A percentile compares a stretch with the other conserved stretches of the same genome.
These are phyloP conservation scores for Thomomys bottae DNA, from an alignment of 2,113 vertebrate genomes.

Conservation along the genomic window DNA sequence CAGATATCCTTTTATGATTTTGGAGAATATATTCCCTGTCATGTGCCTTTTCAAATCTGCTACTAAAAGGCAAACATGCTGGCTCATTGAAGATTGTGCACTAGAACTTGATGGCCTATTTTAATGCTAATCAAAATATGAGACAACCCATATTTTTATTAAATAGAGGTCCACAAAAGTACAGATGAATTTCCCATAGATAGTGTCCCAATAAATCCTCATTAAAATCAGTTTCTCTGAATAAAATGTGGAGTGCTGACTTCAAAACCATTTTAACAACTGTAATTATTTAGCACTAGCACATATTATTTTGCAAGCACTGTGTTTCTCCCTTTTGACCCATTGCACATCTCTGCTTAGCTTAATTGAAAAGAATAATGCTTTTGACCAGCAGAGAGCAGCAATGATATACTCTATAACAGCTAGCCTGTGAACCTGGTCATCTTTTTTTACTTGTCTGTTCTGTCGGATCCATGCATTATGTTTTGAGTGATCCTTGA, in stretches of 20 bases:
- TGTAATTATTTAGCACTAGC: background rate
- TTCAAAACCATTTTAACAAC: background rate
- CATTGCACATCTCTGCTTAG: background rate
- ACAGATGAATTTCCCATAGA: background rate
- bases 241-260: background rate
- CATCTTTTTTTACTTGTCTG: slow-evolving; percentile 46
- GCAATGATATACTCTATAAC: slow-evolving; percentile 81
- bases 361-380: slow-evolving; percentile 73
- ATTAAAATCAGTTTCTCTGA: background rate
- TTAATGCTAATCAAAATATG: background rate
- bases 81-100: background rate
- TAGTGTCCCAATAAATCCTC: background rate
- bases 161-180: slow-evolving; percentile 4
- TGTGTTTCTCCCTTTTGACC: slow-evolving; percentile 2
- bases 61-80: background rate
- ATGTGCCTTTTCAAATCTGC: background rate
- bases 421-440: slow-evolving; percentile 41
- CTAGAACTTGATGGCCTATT: background rate
- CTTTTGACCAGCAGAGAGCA: slow-evolving; percentile 88
- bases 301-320: background rate
- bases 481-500: background rate
- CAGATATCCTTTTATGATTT: slow-evolving; percentile 35
- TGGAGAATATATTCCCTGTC: background rate
- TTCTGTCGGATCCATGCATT: background rate
- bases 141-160: background rate